Evolutionary conservation across 1,140 invertebrate genomes (phyloP), one percentile per base, ranked within the genome.

Genomic region (Calosoma granatense): DNA sequence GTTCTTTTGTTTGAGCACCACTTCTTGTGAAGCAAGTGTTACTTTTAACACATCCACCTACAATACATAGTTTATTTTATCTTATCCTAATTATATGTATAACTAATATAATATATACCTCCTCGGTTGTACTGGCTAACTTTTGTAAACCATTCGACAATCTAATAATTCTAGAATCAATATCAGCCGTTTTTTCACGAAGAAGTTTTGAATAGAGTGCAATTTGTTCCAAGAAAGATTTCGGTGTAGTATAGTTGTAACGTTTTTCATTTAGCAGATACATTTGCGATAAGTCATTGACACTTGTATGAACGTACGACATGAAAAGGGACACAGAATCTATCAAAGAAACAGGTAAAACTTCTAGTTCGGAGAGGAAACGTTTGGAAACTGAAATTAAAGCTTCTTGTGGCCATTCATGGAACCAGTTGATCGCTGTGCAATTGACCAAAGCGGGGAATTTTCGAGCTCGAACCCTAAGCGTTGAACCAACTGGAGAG

Each of bases 211-310:
- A 78, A 66, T 95, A 97, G 1, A 97, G 75, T 36, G 84, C 80
- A 56, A 97, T 95, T 67, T 94, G 89, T 68, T 97, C 94, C n/a
- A 97, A 71, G 72, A 96, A 97, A 1, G 89, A 91, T 73, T 97
- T 97, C 0, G 94, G 94, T 1, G 94, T 97, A 0, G 93, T 96
- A 66, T 97, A 97, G 70, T 97, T 97, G 72, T 93, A 94, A n/a
- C 93, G 78, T 20, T 84, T 83, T 63, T 97, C 94, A 70, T 93
- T 94, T 61, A 78, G 73, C 26, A 91, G 77, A 71, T 94, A 97
- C 2, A 81, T 63, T 65, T 84, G 71, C 59, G 91, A 95, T 70
- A 92, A 87, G 52, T 87, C 79, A 70, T 95, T 95, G 0, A 97
- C 93, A 21, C 86, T 86, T 47, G 81, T 83, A 66, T 97, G 94